Conservation (phyloP, 2,888 invertebrate genomes). For the Pediacus dermestoides region DNA sequence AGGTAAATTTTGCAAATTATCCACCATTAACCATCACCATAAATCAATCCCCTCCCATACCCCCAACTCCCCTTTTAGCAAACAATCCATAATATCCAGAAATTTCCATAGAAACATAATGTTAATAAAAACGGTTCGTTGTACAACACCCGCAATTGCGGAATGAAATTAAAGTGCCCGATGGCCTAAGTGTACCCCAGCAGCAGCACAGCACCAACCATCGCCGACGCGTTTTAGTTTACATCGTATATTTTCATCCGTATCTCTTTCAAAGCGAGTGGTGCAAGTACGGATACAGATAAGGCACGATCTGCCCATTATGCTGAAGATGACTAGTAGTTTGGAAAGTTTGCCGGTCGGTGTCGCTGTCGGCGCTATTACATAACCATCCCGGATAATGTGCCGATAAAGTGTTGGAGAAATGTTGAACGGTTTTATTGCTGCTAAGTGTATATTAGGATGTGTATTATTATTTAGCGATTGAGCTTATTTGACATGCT, state of each 20-base stretch:
- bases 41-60: too few species aligned
- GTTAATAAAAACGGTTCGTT: constrained; percentile 11
- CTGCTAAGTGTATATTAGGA: constrained; percentile 24
- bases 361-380: constrained; percentile 32
- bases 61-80: too few species aligned
- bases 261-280: constrained; percentile 42
- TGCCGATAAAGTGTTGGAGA: constrained; percentile 30
- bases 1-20: too few species aligned
- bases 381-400: constrained; percentile 32
- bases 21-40: too few species aligned
- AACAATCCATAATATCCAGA: constrained; percentile 14
- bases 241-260: constrained; percentile 41
- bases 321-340: constrained; percentile 40
- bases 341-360: constrained; percentile 31
- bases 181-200: constrained; percentile 11
- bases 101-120: constrained; percentile 11
- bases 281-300: constrained; percentile 40
- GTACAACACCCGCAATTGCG: constrained; percentile 15
- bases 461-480: constrained; percentile 20
- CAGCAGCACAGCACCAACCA: constrained; percentile 5
- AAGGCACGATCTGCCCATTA: constrained; percentile 47
- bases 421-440: constrained; percentile 26
- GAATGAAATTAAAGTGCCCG: constrained; percentile 20
- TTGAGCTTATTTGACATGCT: too few species aligned
- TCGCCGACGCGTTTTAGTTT: constrained; percentile 29